Base-by-base conservation (phyloP, 2,113 vertebrate genomes). In the Ciconia stormi region DNA sequence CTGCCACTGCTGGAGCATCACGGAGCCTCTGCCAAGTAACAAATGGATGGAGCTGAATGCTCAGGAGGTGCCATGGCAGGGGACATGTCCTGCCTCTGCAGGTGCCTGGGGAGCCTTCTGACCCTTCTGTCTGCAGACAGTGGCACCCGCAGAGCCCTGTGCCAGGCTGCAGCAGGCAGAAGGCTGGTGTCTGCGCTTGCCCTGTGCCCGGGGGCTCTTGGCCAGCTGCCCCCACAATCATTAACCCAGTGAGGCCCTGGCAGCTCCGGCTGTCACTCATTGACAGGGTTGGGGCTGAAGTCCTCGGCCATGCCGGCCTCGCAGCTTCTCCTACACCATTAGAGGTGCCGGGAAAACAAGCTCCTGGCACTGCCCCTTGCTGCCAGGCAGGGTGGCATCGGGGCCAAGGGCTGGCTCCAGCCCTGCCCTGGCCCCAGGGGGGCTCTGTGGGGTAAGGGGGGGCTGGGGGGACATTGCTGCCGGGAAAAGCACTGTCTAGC, bases 241-340 rank as follows among this genome's bases (percentile, higher is more conserved):
- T 97, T 97, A 97, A 97, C 87, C 80, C 8, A 16, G 56, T 53
- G 88, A 89, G 90, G 85, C 92, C 50, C 95, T 96, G 95, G 94
- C 92, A 96, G 95, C 76, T 71, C 82, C 8, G 14, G 69, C 56
- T 76, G 86, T 98, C 97, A 97, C 82, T 98, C 78, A 97, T 97
- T 97, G 93, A 97, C 96, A 95, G 91, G 79, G 29, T 77, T 1
- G 29, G 73, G 92, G 93, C 96, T 97, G 97, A 97, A 96, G 95
- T 97, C 97, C 95, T 95, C n/a, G 61, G 83, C 29, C 11, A 0
- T 94, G 71, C 34, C 2, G 40, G 86, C 65, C 76, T 61, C 11
- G 2, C 47, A 92, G 76, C 65, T 58, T 89, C 76, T 47, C 76
- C n/a, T 36, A 32, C 52, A 50, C 23, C 6, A 30, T 38, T 86